A percentile compares a stretch with the other conserved stretches of the same genome.
Conservation (phyloP, 2,113 vertebrate genomes). For the Felis chaus region DNA sequence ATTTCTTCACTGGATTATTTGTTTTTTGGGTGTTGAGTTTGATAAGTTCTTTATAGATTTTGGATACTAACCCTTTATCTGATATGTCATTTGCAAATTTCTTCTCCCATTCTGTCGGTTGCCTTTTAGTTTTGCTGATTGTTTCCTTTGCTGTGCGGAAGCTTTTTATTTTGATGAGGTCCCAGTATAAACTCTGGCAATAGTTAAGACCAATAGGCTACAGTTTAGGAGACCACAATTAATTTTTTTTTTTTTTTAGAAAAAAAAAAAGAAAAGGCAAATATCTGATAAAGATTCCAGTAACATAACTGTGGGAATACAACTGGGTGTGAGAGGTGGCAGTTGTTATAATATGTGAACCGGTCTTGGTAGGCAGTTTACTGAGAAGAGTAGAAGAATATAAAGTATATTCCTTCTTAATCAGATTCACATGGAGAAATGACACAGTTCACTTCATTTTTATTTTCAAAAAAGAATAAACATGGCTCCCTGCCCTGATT, state of each 20-base stretch:
- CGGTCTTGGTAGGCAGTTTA: background rate
- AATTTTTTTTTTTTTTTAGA: background rate
- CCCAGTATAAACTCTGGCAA: background rate
- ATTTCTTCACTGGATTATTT: no score
- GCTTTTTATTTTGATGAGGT: no score
- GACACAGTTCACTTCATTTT: background rate
- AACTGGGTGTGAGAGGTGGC: background rate
- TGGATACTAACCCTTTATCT: no score
- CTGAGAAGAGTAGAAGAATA: background rate
- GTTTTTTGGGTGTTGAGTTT: no score
- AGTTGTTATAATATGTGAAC: background rate
- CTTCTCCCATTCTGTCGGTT: no score
- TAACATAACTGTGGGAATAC: background rate
- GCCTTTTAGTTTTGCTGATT: no score
- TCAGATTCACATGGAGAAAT: background rate
- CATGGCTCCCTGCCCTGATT: background rate
- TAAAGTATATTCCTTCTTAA: background rate
- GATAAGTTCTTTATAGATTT: no score
- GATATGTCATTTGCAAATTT: no score
- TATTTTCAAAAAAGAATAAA: background rate
- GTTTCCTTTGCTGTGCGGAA: no score
- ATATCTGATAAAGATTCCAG: background rate
- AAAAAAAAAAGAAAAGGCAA: background rate
- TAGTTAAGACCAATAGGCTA: background rate
- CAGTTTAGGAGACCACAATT: background rate